Evolutionary conservation across 2,113 vertebrate species (phyloP).

Genomic region (Plecturocebus donacophilus): DNA sequence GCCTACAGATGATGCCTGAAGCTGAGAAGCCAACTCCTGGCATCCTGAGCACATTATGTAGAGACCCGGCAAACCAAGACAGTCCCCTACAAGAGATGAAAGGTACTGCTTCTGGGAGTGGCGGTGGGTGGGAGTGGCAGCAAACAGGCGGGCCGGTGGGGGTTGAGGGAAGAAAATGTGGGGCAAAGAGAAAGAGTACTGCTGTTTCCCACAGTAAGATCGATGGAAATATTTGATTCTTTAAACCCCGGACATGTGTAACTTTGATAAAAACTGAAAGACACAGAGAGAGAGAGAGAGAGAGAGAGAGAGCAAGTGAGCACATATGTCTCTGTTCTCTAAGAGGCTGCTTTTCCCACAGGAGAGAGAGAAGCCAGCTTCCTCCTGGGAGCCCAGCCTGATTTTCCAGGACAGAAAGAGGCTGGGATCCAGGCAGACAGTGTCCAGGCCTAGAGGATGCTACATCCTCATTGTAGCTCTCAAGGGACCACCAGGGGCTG

Average conservation of each 20-base stretch:
- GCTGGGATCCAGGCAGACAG: not conserved
- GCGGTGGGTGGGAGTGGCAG: too few species aligned
- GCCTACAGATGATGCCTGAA: not conserved
- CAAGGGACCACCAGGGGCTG: accelerated
- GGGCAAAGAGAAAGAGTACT: not conserved
- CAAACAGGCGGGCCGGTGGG: accelerated
- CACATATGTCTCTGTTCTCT: not conserved
- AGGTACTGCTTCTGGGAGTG: not conserved
- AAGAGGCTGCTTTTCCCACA: not conserved
- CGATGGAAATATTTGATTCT: not conserved
- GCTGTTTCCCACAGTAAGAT: not conserved
- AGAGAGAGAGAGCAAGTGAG: too few species aligned
- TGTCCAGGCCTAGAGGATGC: not conserved
- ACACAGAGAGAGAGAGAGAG: not conserved
- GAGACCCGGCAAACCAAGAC: not conserved
- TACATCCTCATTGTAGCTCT: not conserved
- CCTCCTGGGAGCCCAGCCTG: not conserved
- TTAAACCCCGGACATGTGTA: not conserved
- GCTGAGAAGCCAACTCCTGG: not conserved
- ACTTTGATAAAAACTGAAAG: not conserved
- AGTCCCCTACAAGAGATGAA: not conserved
- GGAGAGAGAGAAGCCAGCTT: slow-evolving; percentile 9
- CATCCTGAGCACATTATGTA: not conserved
- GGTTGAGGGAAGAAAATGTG: not conserved
- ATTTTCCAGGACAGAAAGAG: not conserved